phyloP scores from a whole-genome alignment of 23 tunicate species.

The Trididemnum clinides region DNA sequence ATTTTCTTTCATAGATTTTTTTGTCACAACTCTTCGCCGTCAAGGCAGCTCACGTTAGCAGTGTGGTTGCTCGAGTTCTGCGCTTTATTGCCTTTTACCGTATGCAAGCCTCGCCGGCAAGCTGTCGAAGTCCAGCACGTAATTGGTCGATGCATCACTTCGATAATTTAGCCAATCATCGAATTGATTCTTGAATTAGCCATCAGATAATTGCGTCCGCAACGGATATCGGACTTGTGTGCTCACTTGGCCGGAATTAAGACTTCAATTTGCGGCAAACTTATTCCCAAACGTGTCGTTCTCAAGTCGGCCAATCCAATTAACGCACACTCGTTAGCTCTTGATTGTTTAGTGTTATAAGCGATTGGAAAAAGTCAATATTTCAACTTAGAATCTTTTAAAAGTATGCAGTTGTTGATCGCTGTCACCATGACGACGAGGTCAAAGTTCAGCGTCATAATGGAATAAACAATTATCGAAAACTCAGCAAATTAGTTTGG shows the following conservation, averaged over 20 bases:
- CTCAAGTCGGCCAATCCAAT: slow-evolving; percentile 5
- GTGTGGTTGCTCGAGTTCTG: no score
- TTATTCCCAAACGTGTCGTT: slow-evolving; percentile 36
- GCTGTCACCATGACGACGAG: no score
- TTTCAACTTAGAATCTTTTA: no score
- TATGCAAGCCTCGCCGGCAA: not conserved
- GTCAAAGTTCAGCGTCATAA: no score
- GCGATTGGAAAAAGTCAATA: slow-evolving; percentile 1
- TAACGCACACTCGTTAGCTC: not conserved
- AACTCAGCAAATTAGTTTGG: no score
- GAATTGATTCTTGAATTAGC: slow-evolving; percentile 20
- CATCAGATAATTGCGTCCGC: not conserved
- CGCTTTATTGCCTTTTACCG: not conserved
- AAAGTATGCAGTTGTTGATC: no score
- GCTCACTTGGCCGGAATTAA: not conserved
- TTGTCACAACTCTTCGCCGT: no score
- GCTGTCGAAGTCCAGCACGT: not conserved
- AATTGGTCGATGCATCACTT: not conserved
- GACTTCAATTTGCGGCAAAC: not conserved
- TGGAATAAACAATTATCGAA: no score
- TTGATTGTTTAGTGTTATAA: not conserved
- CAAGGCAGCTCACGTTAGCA: no score
- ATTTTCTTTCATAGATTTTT: no score
- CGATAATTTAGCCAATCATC: slow-evolving; percentile 32
- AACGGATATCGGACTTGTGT: slow-evolving; percentile 4